Evolutionary conservation across 2,113 vertebrate genomes (phyloP).

Genomic region (Pagrus major): DNA sequence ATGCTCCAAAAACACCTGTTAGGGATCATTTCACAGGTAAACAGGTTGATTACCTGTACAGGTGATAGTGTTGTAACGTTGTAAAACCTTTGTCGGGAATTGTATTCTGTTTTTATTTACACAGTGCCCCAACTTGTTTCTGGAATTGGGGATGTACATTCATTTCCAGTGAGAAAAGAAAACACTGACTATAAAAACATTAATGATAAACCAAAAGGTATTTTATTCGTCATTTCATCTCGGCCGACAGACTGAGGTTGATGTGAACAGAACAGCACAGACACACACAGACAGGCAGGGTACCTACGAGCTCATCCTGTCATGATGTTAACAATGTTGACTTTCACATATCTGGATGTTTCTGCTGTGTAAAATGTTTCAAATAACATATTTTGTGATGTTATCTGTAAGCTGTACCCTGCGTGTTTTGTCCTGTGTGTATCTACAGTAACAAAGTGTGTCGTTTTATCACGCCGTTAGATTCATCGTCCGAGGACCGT

Average conservation of each 20-base stretch:
- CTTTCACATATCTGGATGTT: background rate
- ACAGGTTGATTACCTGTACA: too few species aligned
- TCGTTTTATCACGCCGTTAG: conserved; percentile 17
- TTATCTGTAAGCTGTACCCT: conserved; percentile 12
- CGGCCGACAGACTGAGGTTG: conserved; percentile 56
- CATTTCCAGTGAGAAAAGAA: conserved; percentile 40
- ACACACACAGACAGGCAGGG: conserved; percentile 55
- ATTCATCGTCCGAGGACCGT: conserved; percentile 2
- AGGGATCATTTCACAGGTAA: too few species aligned
- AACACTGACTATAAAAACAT: conserved; percentile 33
- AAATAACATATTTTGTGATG: background rate
- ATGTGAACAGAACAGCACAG: conserved; percentile 52
- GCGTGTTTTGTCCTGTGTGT: conserved; percentile 25
- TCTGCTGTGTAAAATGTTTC: background rate
- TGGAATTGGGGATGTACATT: too few species aligned
- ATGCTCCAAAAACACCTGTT: too few species aligned
- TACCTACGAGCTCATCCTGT: background rate
- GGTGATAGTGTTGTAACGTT: too few species aligned
- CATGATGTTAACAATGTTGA: background rate
- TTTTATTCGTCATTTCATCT: conserved; percentile 70
- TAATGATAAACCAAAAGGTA: conserved; percentile 66
- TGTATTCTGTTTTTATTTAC: too few species aligned
- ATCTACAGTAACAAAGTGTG: conserved; percentile 31
- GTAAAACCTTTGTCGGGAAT: too few species aligned
- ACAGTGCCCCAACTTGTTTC: too few species aligned